phyloP scores from a whole-genome alignment of 2,113 vertebrate genomes.

The Pristiophorus japonicus region DNA sequence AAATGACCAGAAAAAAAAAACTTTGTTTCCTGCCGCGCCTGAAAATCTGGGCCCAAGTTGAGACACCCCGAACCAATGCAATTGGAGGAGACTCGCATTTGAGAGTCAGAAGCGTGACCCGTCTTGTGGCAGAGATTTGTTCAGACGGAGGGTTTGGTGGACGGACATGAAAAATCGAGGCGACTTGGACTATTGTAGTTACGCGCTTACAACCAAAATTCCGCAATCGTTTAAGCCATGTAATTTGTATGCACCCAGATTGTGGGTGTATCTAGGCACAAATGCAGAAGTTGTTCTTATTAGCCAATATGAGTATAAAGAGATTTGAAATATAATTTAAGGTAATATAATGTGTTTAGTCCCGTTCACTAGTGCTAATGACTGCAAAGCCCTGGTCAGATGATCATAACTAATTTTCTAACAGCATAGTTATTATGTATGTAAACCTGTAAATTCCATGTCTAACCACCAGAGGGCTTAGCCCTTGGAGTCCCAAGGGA shows the following conservation, averaged over 20 bases:
- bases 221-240: background rate
- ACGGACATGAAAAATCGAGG: no score
- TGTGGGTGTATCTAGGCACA: background rate
- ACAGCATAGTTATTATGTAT: no score
- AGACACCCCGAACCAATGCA: background rate
- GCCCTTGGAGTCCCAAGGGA: no score
- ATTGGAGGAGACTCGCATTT: background rate
- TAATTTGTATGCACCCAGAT: background rate
- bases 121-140: background rate
- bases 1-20: background rate
- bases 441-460: no score
- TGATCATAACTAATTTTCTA: background rate
- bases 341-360: background rate
- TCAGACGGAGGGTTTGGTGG: background rate
- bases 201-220: no score
- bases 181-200: no score
- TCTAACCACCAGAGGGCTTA: no score
- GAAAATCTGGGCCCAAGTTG: background rate
- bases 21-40: background rate
- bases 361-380: background rate
- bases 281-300: background rate
- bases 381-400: background rate
- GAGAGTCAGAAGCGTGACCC: background rate
- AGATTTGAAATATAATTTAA: background rate
- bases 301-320: background rate